Evolutionary conservation across 2,113 vertebrate genomes (phyloP).

Genomic region (Engraulis encrasicolus): DNA sequence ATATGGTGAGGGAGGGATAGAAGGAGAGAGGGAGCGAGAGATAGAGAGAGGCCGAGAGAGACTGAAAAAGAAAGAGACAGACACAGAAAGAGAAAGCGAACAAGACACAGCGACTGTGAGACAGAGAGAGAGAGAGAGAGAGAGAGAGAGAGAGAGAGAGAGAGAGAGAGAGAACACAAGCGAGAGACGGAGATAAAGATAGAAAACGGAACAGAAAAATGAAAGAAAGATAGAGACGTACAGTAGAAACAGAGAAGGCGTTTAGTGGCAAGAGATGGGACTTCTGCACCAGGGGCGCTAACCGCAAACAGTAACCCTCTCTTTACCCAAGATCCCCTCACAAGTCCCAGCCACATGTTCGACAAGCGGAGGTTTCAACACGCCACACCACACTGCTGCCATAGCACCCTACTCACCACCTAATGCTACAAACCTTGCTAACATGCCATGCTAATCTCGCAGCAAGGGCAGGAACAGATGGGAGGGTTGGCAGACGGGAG

Average conservation of each 20-base stretch:
- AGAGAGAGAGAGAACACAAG: background rate
- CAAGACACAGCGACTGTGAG: no score
- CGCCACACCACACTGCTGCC: background rate
- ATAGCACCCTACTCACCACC: background rate
- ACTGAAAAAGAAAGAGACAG: background rate
- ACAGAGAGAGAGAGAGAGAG: no score
- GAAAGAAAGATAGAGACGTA: background rate
- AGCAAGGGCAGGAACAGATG: conserved; percentile 14
- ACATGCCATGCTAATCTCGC: background rate
- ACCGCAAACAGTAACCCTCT: background rate
- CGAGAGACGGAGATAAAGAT: no score
- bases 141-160: background rate
- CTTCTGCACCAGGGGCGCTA: background rate
- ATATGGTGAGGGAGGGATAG: background rate
- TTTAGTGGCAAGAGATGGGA: background rate
- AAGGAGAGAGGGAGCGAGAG: background rate
- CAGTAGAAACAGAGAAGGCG: background rate
- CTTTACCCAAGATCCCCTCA: background rate
- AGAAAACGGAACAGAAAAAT: no score
- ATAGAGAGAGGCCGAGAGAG: background rate
- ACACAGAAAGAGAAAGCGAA: background rate
- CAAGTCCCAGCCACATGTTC: background rate
- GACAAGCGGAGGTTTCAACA: background rate
- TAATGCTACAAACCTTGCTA: conserved; percentile 15
- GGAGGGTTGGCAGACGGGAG: background rate